Conservation (phyloP, 2,797 vertebrate species). For the Xenopus petersii region DNA sequence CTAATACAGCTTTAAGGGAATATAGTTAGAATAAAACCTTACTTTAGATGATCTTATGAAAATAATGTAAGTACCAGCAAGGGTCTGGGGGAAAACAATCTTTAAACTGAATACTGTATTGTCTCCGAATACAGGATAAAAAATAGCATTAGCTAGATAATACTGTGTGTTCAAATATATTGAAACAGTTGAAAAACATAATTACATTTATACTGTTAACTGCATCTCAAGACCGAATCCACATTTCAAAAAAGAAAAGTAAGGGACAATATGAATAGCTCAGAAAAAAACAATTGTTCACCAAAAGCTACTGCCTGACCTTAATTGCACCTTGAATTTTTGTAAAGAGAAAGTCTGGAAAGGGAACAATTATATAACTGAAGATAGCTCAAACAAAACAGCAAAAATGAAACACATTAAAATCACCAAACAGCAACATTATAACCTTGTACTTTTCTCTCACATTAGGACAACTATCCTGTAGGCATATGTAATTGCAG, state of each 20-base stretch:
- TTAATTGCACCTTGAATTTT: conserved; percentile 36
- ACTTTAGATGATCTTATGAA: too few relatives aligned
- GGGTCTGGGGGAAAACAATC: too few relatives aligned
- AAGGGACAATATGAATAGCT: background rate
- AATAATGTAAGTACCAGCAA: too few relatives aligned
- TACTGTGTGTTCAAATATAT: too few relatives aligned
- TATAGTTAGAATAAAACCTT: too few relatives aligned
- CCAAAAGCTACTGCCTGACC: conserved; percentile 34
- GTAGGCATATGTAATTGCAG: conserved; percentile 9
- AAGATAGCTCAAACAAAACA: conserved; percentile 37
- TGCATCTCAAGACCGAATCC: background rate
- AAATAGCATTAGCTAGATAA: too few relatives aligned
- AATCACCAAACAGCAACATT: conserved; percentile 29
- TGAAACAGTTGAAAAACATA: too few relatives aligned
- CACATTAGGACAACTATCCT: conserved; percentile 12
- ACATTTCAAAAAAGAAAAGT: background rate
- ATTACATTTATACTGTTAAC: too few relatives aligned
- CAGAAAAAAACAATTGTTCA: conserved; percentile 27
- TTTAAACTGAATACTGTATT: too few relatives aligned
- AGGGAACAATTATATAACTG: conserved; percentile 47
- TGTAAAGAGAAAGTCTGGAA: conserved; percentile 34
- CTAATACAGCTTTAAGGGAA: too few relatives aligned
- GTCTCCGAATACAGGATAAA: too few relatives aligned
- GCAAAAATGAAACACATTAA: conserved; percentile 35
- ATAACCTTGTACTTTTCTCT: conserved; percentile 20